A percentile compares a stretch with the other conserved stretches of the same genome.
phyloP scores from a whole-genome alignment of 2,113 vertebrate genomes.

The Dermatemys mawii region DNA sequence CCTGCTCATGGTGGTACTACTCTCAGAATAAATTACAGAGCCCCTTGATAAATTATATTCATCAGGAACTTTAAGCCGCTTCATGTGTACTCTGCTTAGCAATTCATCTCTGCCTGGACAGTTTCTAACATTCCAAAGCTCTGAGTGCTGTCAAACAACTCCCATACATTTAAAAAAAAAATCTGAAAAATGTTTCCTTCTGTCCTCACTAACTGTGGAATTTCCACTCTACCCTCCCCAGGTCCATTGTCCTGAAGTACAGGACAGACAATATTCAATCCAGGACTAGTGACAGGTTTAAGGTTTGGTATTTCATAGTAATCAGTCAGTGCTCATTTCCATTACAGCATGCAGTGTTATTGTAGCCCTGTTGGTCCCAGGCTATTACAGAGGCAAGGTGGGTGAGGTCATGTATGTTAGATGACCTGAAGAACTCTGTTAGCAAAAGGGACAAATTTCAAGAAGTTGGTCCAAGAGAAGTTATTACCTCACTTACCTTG shows the following conservation, averaged over 20 bases:
- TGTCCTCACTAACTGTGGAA: too few relatives aligned
- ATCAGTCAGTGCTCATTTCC: fast-evolving
- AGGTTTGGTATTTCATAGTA: neutral
- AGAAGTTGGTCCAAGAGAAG: neutral
- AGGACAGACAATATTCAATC: neutral
- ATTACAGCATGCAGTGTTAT: neutral
- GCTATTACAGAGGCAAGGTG: neutral
- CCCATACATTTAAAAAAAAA: neutral
- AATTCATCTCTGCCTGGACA: neutral
- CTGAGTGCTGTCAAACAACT: neutral
- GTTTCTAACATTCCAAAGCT: neutral
- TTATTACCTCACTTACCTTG: neutral
- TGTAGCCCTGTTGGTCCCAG: neutral
- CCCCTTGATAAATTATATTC: neutral
- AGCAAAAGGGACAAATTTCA: too few relatives aligned
- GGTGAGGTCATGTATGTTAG: neutral
- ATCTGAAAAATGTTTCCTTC: neutral
- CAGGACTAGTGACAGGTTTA: neutral
- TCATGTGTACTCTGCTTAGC: neutral
- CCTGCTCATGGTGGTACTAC: neutral
- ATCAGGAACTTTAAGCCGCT: neutral
- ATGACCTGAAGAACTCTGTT: neutral
- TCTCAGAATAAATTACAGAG: neutral
- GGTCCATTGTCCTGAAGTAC: neutral
- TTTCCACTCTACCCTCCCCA: neutral